phyloP scores from a whole-genome alignment of 2,113 vertebrate species.

The Ochotona princeps region DNA sequence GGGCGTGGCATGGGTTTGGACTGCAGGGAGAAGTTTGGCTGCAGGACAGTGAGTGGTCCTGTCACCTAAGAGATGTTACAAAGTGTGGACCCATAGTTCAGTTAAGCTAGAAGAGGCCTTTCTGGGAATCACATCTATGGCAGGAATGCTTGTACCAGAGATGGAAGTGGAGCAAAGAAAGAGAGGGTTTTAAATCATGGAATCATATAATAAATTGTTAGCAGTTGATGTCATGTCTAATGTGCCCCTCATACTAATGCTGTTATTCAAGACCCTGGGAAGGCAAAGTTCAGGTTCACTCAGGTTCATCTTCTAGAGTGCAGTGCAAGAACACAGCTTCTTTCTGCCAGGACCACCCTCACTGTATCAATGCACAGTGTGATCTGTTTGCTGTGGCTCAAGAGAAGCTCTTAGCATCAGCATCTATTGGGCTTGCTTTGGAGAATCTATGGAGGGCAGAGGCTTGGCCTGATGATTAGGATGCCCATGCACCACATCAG shows the following conservation, averaged over 20 bases:
- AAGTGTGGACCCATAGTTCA: neutral
- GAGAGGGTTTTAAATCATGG: neutral
- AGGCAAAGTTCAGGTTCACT: no score
- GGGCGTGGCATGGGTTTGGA: neutral
- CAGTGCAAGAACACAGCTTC: no score
- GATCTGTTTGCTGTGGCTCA: neutral
- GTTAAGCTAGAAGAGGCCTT: neutral
- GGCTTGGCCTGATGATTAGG: neutral
- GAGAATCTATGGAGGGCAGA: no score
- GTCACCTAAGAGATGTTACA: neutral
- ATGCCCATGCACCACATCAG: neutral
- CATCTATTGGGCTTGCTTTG: no score
- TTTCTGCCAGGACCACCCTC: no score
- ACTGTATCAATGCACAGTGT: neutral
- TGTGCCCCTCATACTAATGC: neutral
- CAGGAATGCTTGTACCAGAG: neutral
- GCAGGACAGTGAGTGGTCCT: neutral
- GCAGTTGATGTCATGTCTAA: neutral
- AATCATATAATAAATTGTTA: no score
- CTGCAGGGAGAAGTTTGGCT: neutral
- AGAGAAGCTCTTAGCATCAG: neutral
- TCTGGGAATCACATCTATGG: neutral
- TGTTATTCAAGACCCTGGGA: no score
- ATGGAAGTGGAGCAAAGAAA: neutral
- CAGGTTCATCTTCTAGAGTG: no score